phyloP scores from a whole-genome alignment of 2,113 vertebrate genomes.

The Apistogramma diplotaenia region DNA sequence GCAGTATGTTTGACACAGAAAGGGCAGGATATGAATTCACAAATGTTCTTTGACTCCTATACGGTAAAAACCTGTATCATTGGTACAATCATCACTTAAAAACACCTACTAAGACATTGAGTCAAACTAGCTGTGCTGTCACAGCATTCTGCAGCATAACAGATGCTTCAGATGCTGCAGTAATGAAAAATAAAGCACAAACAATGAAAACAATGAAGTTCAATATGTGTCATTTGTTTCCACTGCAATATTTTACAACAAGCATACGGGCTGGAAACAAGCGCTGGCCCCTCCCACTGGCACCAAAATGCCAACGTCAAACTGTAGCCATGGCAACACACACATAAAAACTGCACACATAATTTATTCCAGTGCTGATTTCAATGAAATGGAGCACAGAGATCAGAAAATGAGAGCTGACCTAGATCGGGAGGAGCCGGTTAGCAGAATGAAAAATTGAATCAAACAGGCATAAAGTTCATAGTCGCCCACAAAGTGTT shows the following conservation, averaged over 20 bases:
- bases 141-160: too few relatives aligned
- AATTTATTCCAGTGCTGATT: slow-evolving; percentile 43
- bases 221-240: not conserved
- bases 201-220: not conserved
- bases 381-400: slow-evolving; percentile 38
- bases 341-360: slow-evolving; percentile 44
- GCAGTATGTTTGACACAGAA: not conserved
- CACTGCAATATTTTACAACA: not conserved
- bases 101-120: not conserved
- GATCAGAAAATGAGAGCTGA: slow-evolving; percentile 62
- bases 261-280: slow-evolving; percentile 13
- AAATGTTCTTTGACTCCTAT: not conserved
- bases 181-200: not conserved
- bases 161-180: too few relatives aligned
- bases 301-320: slow-evolving; percentile 26
- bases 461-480: not conserved
- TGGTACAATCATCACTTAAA: not conserved
- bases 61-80: not conserved
- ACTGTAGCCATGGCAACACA: slow-evolving; percentile 57
- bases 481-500: not conserved
- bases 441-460: not conserved
- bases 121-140: not conserved
- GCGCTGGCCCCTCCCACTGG: slow-evolving; percentile 18
- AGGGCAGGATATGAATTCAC: not conserved
- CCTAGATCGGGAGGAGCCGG: slow-evolving; percentile 54